These are phyloP conservation scores for Chlamydotis undulata DNA, from an alignment of 2,113 vertebrate genomes.

Conservation along the genomic window DNA sequence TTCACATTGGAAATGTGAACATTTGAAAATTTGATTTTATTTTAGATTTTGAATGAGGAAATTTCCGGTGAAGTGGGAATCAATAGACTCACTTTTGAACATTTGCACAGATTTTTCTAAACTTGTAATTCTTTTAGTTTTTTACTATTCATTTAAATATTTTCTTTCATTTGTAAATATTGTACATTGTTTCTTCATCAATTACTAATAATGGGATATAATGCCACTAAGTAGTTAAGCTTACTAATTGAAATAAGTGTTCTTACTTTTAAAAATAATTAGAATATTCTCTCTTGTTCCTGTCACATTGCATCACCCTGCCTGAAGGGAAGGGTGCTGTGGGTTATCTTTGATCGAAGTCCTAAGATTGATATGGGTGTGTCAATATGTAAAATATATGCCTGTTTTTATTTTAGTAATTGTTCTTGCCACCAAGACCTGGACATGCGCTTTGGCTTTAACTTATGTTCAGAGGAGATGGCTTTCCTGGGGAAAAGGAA, in stretches of 20 bases:
- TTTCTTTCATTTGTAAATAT: background rate
- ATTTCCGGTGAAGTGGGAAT: background rate
- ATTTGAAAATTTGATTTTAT: background rate
- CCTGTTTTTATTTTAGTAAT: conserved; percentile 27
- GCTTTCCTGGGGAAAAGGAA: conserved; percentile 81
- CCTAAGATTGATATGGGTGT: background rate
- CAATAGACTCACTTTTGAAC: background rate
- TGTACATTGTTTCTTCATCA: background rate
- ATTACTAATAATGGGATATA: background rate
- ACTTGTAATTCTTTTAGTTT: background rate
- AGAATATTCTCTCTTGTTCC: background rate
- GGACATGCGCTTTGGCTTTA: conserved; percentile 82
- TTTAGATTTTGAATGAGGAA: background rate
- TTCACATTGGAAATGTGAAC: rapidly evolving
- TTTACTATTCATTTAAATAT: background rate
- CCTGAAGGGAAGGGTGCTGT: background rate
- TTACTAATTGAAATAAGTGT: background rate
- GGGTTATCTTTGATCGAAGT: background rate
- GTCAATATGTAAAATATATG: background rate
- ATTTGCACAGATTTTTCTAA: background rate
- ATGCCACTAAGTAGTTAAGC: background rate
- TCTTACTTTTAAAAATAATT: background rate
- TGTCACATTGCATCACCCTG: background rate
- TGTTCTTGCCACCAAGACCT: conserved; percentile 65
- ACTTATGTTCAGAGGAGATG: conserved; percentile 79